Conservation (phyloP, 92 coral and sea anemone genomes). For the Heliopora coerulea region DNA sequence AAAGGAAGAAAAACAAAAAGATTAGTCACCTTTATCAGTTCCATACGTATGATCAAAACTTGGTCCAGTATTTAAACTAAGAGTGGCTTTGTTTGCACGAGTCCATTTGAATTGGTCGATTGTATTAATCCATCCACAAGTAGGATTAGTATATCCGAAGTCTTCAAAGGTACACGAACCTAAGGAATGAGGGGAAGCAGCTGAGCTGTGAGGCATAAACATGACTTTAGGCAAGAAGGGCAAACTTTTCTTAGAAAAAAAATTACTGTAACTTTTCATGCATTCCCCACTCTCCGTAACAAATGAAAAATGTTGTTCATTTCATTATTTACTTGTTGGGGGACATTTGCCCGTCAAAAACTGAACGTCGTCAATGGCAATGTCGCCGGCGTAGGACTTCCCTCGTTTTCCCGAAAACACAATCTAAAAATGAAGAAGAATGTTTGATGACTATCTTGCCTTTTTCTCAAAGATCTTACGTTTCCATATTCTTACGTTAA, state of each 20-base stretch:
- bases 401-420: constrained; percentile 76
- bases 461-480: no score
- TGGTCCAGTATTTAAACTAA: constrained; percentile 79
- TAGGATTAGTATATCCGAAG: constrained; percentile 46
- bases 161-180: constrained; percentile 81
- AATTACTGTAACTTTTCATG: no score
- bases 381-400: constrained; percentile 78
- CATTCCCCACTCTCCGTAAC: no score
- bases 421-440: constrained; percentile 45
- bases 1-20: neutral
- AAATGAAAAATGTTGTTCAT: no score
- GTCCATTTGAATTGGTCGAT: constrained; percentile 76
- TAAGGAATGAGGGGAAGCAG: constrained; percentile 26
- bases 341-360: constrained; percentile 70
- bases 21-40: constrained; percentile 63
- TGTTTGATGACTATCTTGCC: no score
- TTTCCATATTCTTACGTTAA: no score
- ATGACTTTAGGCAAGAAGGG: no score
- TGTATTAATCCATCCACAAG: constrained; percentile 71
- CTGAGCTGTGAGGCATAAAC: no score
- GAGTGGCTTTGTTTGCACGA: constrained; percentile 64
- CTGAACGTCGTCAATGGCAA: constrained; percentile 84
- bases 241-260: no score
- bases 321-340: constrained; percentile 61
- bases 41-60: constrained; percentile 84